Evolutionary conservation across 2,888 invertebrate species (phyloP), one percentile per base, ranked within the genome.

Genomic region (Pristionchus mayeri): DNA sequence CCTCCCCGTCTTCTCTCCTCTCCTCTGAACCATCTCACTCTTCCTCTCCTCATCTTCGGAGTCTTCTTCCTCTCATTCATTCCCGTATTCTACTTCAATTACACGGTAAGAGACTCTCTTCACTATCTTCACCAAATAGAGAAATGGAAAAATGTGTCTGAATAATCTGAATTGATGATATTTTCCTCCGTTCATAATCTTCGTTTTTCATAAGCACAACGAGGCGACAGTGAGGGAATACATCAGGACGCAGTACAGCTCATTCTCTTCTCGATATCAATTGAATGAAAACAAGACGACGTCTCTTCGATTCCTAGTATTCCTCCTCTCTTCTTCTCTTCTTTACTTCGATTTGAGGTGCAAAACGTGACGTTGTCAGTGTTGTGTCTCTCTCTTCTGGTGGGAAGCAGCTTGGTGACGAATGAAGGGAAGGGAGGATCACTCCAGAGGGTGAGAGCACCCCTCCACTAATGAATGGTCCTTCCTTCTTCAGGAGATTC

Each of bases 211-310:
- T 44, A 34, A 82, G 81, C 27, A 34, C 24, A 82, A 82, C 24
- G 30, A 50, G 21, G 21, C 6, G 7, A 63, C 40, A 3, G 21
- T 63, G 6, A n/a, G n/a, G 2, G 81, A 60, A 16, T 82, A 82
- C 30, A 44, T 82, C 3, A 48, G 30, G n/a, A 44, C 60, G 7
- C 27, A 63, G 24, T 82, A 82, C 21, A 44, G 37, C 4, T 63
- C 63, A 3, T 34, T 82, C n/a, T n/a, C 44, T 6, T 24, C 63
- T 6, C 3, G 81, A 82, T 82, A 63, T 82, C 81, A 82, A 63
- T 7, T 82, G 9, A 27, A 48, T 30, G 81, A 82, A 48, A 82
- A 82, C 44, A 60, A 9, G 1, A 48, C 60, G 3, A 63, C 81
- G 2, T 63, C 63, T 82, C 60, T 27, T n/a, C 60, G 44, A 9